Percentiles rank a stretch among this genome's conserved stretches.
Evolutionary conservation across 2,113 vertebrate species (phyloP).

Genomic region (Stomatorhinus ivindoensis): DNA sequence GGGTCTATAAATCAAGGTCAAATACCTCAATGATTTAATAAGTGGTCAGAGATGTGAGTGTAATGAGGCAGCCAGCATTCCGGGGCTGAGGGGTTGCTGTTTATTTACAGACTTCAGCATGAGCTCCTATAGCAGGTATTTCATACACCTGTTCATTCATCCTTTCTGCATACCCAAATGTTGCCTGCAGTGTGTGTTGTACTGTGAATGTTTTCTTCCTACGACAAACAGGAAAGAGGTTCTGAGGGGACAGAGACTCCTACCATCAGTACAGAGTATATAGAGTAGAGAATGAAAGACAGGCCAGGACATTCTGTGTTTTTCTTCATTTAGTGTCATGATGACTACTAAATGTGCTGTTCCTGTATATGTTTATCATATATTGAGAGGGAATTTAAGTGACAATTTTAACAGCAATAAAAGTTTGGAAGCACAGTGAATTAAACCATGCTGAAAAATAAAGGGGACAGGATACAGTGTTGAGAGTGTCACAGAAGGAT

Average conservation of each 20-base stretch:
- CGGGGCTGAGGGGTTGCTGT: neutral
- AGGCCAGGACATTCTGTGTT: neutral
- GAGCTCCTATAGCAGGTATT: neutral
- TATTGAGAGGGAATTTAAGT: neutral
- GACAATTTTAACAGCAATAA: neutral
- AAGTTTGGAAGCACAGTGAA: neutral
- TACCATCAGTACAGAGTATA: neutral
- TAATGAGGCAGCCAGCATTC: neutral
- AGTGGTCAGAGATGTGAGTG: neutral
- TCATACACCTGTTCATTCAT: neutral
- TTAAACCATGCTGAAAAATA: neutral
- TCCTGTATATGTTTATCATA: neutral
- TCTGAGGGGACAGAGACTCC: neutral
- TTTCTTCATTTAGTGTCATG: neutral
- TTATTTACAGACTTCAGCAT: neutral
- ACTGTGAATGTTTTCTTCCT: neutral
- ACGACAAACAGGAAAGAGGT: neutral
- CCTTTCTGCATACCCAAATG: neutral
- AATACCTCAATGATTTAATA: neutral
- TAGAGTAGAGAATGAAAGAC: neutral
- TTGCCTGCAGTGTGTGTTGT: neutral
- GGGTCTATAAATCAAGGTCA: neutral
- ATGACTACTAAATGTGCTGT: neutral
- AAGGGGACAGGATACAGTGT: conserved; percentile 33
- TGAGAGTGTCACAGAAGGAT: conserved; percentile 46